Evolutionary conservation across 2,888 invertebrate genomes (phyloP).

Genomic region (Leptopterna dolabrata): DNA sequence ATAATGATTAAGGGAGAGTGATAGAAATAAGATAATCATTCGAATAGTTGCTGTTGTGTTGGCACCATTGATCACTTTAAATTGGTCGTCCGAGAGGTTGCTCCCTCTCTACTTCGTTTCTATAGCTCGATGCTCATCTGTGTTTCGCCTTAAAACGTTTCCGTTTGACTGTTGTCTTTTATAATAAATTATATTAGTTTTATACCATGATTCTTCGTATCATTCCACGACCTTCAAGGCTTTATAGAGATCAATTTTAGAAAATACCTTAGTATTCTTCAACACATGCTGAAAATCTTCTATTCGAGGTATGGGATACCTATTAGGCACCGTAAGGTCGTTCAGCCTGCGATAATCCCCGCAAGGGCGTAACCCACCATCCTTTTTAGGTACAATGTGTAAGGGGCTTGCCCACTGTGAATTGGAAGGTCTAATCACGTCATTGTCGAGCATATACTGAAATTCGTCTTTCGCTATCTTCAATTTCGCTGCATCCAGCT

Average conservation of each 20-base stretch:
- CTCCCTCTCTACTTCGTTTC: too few relatives aligned
- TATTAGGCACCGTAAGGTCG: constrained; percentile 64
- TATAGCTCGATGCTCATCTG: too few relatives aligned
- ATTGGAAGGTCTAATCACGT: constrained; percentile 67
- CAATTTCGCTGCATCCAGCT: background rate
- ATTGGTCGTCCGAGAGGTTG: too few relatives aligned
- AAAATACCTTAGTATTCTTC: constrained; percentile 55
- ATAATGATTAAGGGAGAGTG: too few relatives aligned
- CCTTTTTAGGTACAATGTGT: background rate
- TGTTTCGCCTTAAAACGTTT: too few relatives aligned
- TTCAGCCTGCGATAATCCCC: constrained; percentile 66
- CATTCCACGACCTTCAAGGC: too few relatives aligned
- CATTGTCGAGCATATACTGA: constrained; percentile 63
- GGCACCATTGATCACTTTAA: too few relatives aligned
- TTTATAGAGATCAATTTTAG: constrained; percentile 53
- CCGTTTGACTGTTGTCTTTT: too few relatives aligned
- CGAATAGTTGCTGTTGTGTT: too few relatives aligned
- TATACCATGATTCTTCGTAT: too few relatives aligned
- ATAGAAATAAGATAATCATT: too few relatives aligned
- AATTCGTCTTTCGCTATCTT: constrained; percentile 66
- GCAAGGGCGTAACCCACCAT: constrained; percentile 65
- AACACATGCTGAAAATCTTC: constrained; percentile 64
- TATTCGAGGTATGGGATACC: constrained; percentile 65
- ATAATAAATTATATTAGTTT: too few relatives aligned
- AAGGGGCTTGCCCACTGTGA: constrained; percentile 53